Conservation (phyloP, 2,888 invertebrate species). For the Watsonalla cultraria region DNA sequence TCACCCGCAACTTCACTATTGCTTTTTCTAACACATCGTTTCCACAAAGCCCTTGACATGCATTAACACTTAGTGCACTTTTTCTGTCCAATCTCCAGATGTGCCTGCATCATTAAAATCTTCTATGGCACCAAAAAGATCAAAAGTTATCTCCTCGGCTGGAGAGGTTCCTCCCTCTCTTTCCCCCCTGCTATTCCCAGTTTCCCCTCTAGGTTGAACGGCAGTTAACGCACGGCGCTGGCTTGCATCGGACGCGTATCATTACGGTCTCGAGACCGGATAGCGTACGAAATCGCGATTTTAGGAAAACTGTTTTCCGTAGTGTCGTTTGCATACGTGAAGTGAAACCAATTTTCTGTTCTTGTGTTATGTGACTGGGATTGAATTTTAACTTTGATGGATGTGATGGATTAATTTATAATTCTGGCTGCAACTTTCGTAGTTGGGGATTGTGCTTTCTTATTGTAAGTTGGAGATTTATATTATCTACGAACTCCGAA, state of each 20-base stretch:
- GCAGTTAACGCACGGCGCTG: constrained; percentile 60
- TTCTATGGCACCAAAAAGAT: constrained; percentile 73
- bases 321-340: constrained; percentile 64
- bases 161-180: constrained; percentile 54
- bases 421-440: constrained; percentile 35
- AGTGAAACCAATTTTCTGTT: constrained; percentile 65
- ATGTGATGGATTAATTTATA: constrained; percentile 39
- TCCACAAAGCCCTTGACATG: constrained; percentile 71
- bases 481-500: constrained; percentile 13
- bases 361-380: constrained; percentile 53
- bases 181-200: constrained; percentile 45
- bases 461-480: constrained; percentile 30
- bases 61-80: constrained; percentile 76
- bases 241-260: constrained; percentile 42
- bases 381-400: constrained; percentile 28
- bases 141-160: constrained; percentile 74
- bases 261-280: constrained; percentile 15
- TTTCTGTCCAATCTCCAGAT: constrained; percentile 71
- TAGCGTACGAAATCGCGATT: constrained; percentile 41
- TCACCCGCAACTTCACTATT: constrained; percentile 64
- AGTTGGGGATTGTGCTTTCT: constrained; percentile 47
- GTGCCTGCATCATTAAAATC: constrained; percentile 76
- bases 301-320: constrained; percentile 64
- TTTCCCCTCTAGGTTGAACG: constrained; percentile 35
- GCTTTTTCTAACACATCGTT: constrained; percentile 71